phyloP scores from a whole-genome alignment of 2,113 vertebrate genomes.

The Ibidorhyncha struthersii region DNA sequence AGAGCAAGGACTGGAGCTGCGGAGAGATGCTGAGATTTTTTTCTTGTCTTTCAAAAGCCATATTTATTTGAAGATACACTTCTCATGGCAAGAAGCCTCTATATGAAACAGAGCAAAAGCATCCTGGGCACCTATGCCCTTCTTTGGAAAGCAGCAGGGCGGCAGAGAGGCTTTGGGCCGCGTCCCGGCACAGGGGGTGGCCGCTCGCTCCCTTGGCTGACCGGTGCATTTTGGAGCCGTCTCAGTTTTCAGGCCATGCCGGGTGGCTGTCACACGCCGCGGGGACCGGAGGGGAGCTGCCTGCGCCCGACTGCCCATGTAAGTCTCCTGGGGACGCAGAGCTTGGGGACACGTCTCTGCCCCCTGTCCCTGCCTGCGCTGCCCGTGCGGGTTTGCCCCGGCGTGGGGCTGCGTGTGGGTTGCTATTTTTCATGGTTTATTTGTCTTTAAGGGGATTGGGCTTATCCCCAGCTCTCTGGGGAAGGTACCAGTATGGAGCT shows the following conservation, averaged over 20 bases:
- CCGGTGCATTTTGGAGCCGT: neutral
- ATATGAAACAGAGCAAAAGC: neutral
- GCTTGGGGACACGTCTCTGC: neutral
- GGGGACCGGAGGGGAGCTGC: neutral
- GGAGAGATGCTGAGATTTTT: neutral
- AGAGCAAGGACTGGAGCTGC: neutral
- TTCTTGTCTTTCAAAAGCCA: neutral
- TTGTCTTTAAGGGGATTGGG: neutral
- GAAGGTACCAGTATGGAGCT: neutral
- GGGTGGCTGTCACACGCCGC: neutral
- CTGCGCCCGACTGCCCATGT: neutral
- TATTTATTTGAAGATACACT: neutral
- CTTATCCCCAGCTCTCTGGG: neutral
- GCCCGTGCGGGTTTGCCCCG: fast-evolving
- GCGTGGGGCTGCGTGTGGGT: neutral
- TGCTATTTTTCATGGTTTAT: fast-evolving
- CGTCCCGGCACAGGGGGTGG: neutral
- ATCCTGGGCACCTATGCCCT: neutral
- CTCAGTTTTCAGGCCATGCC: neutral
- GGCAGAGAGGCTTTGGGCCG: neutral
- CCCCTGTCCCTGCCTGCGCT: neutral
- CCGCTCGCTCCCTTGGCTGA: neutral
- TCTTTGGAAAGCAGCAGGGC: neutral
- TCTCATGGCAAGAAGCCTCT: neutral
- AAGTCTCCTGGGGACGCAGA: neutral